phyloP scores from a whole-genome alignment of 2,888 invertebrate genomes.

The Orgyia antiqua region DNA sequence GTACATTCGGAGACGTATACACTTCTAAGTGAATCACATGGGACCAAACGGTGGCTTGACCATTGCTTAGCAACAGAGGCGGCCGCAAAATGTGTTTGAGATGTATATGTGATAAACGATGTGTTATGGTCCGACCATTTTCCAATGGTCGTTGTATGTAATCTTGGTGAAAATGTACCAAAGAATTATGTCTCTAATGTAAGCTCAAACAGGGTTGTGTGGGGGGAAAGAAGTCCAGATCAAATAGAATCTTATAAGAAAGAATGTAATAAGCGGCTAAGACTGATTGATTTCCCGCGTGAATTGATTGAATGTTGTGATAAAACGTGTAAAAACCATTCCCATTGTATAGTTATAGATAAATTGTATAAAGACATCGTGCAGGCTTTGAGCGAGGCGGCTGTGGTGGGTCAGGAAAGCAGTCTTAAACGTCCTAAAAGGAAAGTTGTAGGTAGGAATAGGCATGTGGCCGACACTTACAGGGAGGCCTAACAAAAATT shows the following conservation, averaged over 20 bases:
- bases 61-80: too few relatives aligned
- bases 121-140: not conserved
- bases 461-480: too few relatives aligned
- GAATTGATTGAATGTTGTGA: not conserved
- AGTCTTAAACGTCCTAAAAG: too few relatives aligned
- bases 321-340: not conserved
- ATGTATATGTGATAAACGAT: not conserved
- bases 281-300: not conserved
- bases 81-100: too few relatives aligned
- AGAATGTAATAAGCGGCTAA: not conserved
- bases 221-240: not conserved
- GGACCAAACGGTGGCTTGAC: too few relatives aligned
- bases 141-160: not conserved
- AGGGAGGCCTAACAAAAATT: too few relatives aligned
- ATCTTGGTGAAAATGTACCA: not conserved
- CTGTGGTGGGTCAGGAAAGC: too few relatives aligned
- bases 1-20: not conserved
- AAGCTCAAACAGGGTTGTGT: not conserved
- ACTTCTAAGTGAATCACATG: slow-evolving; percentile 1
- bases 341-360: not conserved
- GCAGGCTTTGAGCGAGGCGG: not conserved
- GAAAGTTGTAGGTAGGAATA: too few relatives aligned
- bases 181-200: too few relatives aligned
- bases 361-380: not conserved
- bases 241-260: not conserved